Evolutionary conservation across 2,888 invertebrate genomes (phyloP).

Genomic region (Vannuccia rotundouncinata): DNA sequence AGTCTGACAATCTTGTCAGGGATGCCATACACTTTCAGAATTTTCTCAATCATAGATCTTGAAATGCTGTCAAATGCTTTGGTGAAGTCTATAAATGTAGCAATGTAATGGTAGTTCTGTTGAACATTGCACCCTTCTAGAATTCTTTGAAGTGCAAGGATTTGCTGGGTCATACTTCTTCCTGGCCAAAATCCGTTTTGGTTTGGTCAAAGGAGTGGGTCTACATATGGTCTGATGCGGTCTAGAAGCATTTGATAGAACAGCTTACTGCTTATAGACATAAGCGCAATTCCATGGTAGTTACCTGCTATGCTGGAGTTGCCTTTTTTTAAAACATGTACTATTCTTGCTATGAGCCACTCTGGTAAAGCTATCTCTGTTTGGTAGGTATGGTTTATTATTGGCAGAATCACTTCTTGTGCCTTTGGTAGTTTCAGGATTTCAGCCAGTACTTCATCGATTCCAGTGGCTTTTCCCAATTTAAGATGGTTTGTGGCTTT

Average conservation of each 20-base stretch:
- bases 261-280: slow-evolving; percentile 26
- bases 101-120: slow-evolving; percentile 24
- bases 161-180: slow-evolving; percentile 24
- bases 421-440: slow-evolving; percentile 15
- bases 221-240: slow-evolving; percentile 23
- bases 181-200: slow-evolving; percentile 21
- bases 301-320: slow-evolving; percentile 12
- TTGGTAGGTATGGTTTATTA: slow-evolving; percentile 26
- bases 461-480: slow-evolving; percentile 20
- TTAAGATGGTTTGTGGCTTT: slow-evolving; percentile 21
- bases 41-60: slow-evolving; percentile 24
- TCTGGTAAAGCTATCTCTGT: slow-evolving; percentile 12
- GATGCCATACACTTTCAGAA: slow-evolving; percentile 24
- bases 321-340: slow-evolving; percentile 16
- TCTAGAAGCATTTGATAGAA: slow-evolving; percentile 12
- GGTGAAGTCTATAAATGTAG: slow-evolving; percentile 21
- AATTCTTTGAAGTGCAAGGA: slow-evolving; percentile 24
- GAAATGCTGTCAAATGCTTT: slow-evolving; percentile 20
- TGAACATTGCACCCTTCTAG: slow-evolving; percentile 13
- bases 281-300: slow-evolving; percentile 18
- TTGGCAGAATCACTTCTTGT: slow-evolving; percentile 19
- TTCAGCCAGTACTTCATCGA: slow-evolving; percentile 21
- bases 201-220: slow-evolving; percentile 24
- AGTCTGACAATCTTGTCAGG: slow-evolving; percentile 22
- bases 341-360: slow-evolving; percentile 16